Evolutionary conservation across 2,113 vertebrate species (phyloP), one percentile per base, ranked within the genome.

Genomic region (Piaya cayana): DNA sequence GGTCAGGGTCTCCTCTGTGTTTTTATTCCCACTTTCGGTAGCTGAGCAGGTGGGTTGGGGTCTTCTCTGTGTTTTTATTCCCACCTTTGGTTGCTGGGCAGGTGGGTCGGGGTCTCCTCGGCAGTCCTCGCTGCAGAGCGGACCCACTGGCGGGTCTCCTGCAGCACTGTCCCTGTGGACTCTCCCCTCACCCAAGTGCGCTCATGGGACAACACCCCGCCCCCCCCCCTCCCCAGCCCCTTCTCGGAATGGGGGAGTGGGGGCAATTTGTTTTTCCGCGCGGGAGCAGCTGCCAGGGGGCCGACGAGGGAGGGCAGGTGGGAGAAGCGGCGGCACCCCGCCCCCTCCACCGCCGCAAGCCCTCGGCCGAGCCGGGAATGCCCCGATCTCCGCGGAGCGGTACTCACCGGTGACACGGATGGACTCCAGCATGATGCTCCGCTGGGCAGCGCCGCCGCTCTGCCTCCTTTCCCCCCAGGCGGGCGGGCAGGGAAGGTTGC

Each of bases 361-460:
- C 18, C 62, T 37, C 7, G 11, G 27, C 32, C 45, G 2, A 27
- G 39, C 18, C 32, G 20, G 47, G 9, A 39, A 39, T 39, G 39
- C 39, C 39, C 9, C 39, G 39, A 12, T 16, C 43, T 18, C 16
- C 43, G 15, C 16, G 43, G 43, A 45, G 43, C 43, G 43, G 34
- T 77, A 95, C 98, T 98, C 97, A 98, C 98, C 98, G 55, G 98
- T 98, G 91, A 98, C 98, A 43, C 98, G 96, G 87, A 98, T 98
- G 64, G 98, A 98, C 85, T 98, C 97, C 82, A 98, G 96, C 98
- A 98, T 98, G 78, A 64, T 75, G 74, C 92, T 74, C 81, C 49
- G 16, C 63, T 71, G 34, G 53, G 23, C 82, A 69, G 49, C 60
- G 13, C 83, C 62, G 59, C 77, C 65, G 60, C 74, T 68, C 67